These are phyloP conservation scores for Drosophila ohnishii DNA, from an alignment of 1,140 invertebrate genomes.

Conservation along the genomic window DNA sequence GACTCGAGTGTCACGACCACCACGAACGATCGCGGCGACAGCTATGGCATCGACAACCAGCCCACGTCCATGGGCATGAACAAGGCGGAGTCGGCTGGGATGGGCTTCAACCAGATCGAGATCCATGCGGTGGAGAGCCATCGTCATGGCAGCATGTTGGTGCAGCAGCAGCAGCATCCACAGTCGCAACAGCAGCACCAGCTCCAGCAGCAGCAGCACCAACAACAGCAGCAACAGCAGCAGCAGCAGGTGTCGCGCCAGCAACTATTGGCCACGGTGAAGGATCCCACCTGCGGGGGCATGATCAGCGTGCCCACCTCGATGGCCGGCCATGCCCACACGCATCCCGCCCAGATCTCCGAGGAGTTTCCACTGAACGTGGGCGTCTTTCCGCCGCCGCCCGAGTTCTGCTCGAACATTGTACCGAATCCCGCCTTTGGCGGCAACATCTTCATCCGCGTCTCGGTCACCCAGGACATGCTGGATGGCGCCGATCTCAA, in stretches of 20 bases:
- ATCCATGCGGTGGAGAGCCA: constrained; percentile 88
- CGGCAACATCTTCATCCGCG: constrained; percentile 90
- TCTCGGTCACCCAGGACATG: constrained; percentile 88
- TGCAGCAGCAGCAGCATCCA: constrained; percentile 39
- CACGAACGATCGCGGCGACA: constrained; percentile 86
- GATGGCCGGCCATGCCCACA: constrained; percentile 64
- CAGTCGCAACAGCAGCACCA: constrained; percentile 30
- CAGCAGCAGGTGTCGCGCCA: constrained; percentile 57
- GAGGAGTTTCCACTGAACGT: constrained; percentile 82
- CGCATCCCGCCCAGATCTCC: constrained; percentile 60
- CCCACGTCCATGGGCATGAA: constrained; percentile 76
- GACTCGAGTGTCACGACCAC: constrained; percentile 91
- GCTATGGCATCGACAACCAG: constrained; percentile 86
- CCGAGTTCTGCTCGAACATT: constrained; percentile 87
- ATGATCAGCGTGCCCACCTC: constrained; percentile 80
- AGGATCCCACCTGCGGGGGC: constrained; percentile 75
- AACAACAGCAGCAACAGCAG: constrained; percentile 41
- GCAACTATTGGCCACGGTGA: constrained; percentile 70
- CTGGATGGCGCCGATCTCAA: constrained; percentile 84
- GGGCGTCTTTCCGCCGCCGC: constrained; percentile 86
- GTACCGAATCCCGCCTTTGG: constrained; percentile 84
- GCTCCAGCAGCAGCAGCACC: constrained; percentile 50
- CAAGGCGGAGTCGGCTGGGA: constrained; percentile 76
- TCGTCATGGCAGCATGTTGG: constrained; percentile 54
- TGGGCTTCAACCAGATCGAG: constrained; percentile 86